These are phyloP conservation scores for Schizopygopsis pylzovi DNA, from an alignment of 2,797 vertebrate genomes.

Conservation along the genomic window DNA sequence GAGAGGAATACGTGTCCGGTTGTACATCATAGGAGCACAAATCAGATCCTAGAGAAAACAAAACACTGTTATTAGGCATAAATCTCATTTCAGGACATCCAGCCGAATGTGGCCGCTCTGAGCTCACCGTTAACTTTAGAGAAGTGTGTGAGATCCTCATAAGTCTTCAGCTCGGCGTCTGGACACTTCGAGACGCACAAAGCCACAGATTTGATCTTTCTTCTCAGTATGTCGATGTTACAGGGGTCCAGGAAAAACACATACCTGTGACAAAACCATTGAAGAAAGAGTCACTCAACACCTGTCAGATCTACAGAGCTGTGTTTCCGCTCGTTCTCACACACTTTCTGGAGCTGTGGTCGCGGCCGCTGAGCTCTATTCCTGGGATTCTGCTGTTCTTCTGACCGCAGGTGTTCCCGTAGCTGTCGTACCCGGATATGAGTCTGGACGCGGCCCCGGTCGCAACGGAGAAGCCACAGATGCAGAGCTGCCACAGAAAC, in stretches of 20 bases:
- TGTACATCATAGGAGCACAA: conserved; percentile 89
- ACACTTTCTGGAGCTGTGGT: conserved; percentile 90
- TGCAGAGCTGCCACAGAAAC: conserved; percentile 81
- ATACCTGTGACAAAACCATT: conserved; percentile 76
- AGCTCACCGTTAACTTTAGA: conserved; percentile 87
- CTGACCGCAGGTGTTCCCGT: conserved; percentile 94
- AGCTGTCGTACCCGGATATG: conserved; percentile 94
- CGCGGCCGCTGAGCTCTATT: conserved; percentile 86
- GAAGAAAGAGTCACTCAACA: not conserved
- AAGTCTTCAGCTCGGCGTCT: conserved; percentile 77
- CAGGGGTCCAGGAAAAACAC: conserved; percentile 98
- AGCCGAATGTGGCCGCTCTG: not conserved
- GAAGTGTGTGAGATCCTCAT: conserved; percentile 87
- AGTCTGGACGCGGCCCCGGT: conserved; percentile 92
- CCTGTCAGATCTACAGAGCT: not conserved
- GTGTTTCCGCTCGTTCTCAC: conserved; percentile 53
- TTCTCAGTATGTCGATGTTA: conserved; percentile 88
- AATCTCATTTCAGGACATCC: not conserved
- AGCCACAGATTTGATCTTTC: conserved; percentile 90
- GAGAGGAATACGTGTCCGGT: conserved; percentile 79
- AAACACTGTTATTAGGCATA: not conserved
- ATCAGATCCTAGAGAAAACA: conserved; percentile 80
- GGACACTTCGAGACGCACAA: conserved; percentile 93
- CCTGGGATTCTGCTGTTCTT: conserved; percentile 88
- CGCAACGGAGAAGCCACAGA: conserved; percentile 92